A percentile compares a stretch with the other conserved stretches of the same genome.
Evolutionary conservation across 2,797 vertebrate genomes (phyloP).

Genomic region (Sebastes variabilis): DNA sequence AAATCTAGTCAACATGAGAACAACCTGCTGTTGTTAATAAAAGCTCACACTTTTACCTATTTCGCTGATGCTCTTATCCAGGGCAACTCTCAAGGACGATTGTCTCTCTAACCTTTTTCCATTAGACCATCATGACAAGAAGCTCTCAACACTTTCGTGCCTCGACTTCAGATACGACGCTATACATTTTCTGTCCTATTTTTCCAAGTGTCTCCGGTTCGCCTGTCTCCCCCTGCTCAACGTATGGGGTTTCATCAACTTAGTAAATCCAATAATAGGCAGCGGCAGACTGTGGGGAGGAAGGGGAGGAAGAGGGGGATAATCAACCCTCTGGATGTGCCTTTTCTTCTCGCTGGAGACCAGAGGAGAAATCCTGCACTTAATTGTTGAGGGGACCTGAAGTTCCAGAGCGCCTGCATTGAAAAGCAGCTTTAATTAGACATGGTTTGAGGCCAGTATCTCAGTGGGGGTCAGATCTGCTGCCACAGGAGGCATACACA

Average conservation of each 20-base stretch:
- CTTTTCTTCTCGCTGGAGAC: conserved; percentile 52
- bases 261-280: conserved; percentile 76
- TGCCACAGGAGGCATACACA: conserved; percentile 48
- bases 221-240: conserved; percentile 47
- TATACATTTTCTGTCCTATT: conserved; percentile 38
- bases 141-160: conserved; percentile 34
- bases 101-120: conserved; percentile 45
- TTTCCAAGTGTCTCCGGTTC: conserved; percentile 21
- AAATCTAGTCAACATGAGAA: not conserved
- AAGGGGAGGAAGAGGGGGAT: conserved; percentile 11
- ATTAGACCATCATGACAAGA: conserved; percentile 44
- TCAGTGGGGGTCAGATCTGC: conserved; percentile 63
- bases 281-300: not conserved
- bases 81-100: conserved; percentile 25
- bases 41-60: not conserved
- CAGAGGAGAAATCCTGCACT: conserved; percentile 66
- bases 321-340: conserved; percentile 64
- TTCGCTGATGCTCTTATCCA: not conserved
- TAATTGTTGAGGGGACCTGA: conserved; percentile 79
- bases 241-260: conserved; percentile 60
- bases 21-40: not conserved
- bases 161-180: conserved; percentile 35
- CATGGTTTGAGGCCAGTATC: conserved; percentile 67
- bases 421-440: conserved; percentile 82
- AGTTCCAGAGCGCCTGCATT: conserved; percentile 70